Evolutionary conservation across 2,113 vertebrate species (phyloP).

Genomic region (Solea senegalensis): DNA sequence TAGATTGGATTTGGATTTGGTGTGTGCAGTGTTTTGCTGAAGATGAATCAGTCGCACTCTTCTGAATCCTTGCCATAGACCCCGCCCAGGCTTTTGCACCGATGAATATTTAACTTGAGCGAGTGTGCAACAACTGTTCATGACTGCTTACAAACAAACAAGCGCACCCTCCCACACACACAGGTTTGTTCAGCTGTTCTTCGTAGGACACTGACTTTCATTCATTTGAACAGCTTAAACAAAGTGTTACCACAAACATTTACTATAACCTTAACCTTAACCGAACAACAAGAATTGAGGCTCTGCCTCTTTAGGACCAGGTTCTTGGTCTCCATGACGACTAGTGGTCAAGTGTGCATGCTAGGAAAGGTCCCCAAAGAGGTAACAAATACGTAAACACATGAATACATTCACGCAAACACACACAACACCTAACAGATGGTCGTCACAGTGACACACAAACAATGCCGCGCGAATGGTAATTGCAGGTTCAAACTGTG

Average conservation of each 20-base stretch:
- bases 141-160: constrained; percentile 12
- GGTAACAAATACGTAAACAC: not conserved
- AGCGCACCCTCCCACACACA: no score
- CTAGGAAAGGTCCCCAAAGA: no score
- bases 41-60: constrained; percentile 55
- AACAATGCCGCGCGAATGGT: constrained; percentile 69
- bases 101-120: constrained; percentile 66
- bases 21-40: constrained; percentile 18
- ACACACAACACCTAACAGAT: constrained; percentile 49
- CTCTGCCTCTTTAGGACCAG: no score
- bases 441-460: constrained; percentile 49
- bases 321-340: no score
- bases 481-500: constrained; percentile 66
- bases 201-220: no score
- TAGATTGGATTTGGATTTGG: no score
- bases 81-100: constrained; percentile 49
- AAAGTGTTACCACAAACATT: no score
- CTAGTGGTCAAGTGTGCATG: no score
- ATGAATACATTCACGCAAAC: constrained; percentile 15
- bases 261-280: no score
- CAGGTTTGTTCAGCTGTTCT: no score
- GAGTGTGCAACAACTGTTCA: constrained; percentile 20
- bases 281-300: no score
- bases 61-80: constrained; percentile 46
- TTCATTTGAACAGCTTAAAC: no score